Evolutionary conservation across 2,113 vertebrate genomes (phyloP).

Genomic region (Rostratula benghalensis): DNA sequence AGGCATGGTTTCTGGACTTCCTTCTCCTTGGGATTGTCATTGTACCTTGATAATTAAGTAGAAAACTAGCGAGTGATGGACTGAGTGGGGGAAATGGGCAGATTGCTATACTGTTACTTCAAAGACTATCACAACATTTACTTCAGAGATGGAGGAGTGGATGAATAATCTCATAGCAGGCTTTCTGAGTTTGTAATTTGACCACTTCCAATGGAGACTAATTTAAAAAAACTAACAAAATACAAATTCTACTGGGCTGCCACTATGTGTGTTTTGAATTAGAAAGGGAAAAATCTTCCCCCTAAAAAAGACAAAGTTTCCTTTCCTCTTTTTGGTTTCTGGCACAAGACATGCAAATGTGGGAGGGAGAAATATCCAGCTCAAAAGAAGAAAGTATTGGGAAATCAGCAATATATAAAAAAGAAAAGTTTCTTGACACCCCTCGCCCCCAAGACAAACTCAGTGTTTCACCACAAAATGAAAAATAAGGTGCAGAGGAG

Average conservation of each 20-base stretch:
- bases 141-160: background rate
- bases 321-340: constrained; percentile 11
- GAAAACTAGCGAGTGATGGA: background rate
- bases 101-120: background rate
- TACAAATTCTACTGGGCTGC: background rate
- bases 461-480: background rate
- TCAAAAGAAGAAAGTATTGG: background rate
- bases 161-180: background rate
- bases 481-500: background rate
- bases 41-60: background rate
- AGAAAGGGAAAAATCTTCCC: background rate
- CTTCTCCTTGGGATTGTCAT: background rate
- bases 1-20: background rate
- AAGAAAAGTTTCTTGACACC: background rate
- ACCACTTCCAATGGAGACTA: background rate
- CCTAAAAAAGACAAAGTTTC: background rate
- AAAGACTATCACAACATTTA: background rate
- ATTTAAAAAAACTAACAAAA: background rate
- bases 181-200: background rate
- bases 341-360: constrained; percentile 13
- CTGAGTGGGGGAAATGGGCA: background rate
- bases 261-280: background rate
- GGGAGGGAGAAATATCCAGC: background rate
- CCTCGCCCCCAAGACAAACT: background rate
- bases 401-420: background rate